Evolutionary conservation across 2,113 vertebrate genomes (phyloP).

Genomic region (Gopherus flavomarginatus): DNA sequence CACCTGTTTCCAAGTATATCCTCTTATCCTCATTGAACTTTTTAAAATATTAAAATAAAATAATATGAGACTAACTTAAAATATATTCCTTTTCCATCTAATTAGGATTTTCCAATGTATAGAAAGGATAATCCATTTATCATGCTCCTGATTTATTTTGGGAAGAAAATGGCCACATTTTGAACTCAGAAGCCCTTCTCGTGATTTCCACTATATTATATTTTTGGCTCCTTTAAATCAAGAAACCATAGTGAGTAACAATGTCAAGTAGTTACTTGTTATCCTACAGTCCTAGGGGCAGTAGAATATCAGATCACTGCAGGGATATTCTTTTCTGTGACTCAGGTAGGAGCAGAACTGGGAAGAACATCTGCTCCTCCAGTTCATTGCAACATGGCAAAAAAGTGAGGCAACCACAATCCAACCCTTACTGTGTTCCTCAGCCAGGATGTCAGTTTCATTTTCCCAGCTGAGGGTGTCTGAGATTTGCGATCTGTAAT

Average conservation of each 20-base stretch:
- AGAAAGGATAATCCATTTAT: neutral
- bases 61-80: neutral
- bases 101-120: neutral
- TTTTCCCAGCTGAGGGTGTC: neutral
- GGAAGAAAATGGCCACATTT: neutral
- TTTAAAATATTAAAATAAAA: neutral
- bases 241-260: neutral
- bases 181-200: neutral
- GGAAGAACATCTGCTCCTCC: neutral
- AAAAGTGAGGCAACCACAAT: neutral
- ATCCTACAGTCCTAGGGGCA: neutral
- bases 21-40: neutral
- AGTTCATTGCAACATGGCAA: neutral
- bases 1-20: neutral
- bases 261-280: neutral
- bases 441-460: neutral
- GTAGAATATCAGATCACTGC: neutral
- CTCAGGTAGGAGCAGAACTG: neutral
- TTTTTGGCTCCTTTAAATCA: neutral
- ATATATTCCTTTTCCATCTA: neutral
- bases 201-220: neutral
- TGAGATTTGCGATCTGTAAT: neutral
- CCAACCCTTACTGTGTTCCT: neutral
- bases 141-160: neutral
- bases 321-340: neutral